Base-by-base conservation (phyloP, 35 echinoderm and acorn worm genomes). In the Apostichopus japonicus region DNA sequence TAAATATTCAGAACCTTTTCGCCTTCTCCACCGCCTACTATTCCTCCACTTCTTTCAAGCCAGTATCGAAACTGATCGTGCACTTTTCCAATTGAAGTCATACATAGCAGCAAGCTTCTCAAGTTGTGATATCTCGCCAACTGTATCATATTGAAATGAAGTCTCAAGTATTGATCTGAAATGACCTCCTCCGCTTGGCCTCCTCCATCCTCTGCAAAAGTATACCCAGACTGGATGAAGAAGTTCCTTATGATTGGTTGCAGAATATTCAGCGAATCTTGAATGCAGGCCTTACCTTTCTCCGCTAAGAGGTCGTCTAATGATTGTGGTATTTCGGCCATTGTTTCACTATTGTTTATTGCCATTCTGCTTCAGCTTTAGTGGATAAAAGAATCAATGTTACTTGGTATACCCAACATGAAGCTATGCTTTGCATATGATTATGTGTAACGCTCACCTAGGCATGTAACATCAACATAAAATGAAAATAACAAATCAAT, bases 131-230 rank as follows among this genome's bases (percentile, higher is more conserved):
- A 89, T 63, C 86, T 67, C 27, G 86, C 86, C 24, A 89, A 27
- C 63, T 89, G 54, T 51, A 89, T 63, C 86, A 89, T 89, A 24
- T 71, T 89, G 63, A 89, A 89, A 62, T 89, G 59, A 13, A 89
- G 24, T 53, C 62, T 21, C 61, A 89, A 21, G 62, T 65, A 89
- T 62, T 65, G 51, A 24, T 89, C 86, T n/a, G 86, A 24, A 16
- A 89, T 44, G 27, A 9, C 27, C 6, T 19, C 27, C 5, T 56
- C 54, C 10, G 53, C 7, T 4, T 51, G 19, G n/a, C n/a, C n/a
- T n/a, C n/a, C n/a, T 0, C 27, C 86, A 0, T 67, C 10, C 16
- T 71, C 44, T 5, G 86, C 61, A 16, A 51, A 89, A 4, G 56
- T 65, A 56, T 65, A 89, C 4, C 86, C 86, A 13, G 14, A 23